Evolutionary conservation across 2,113 vertebrate genomes (phyloP).

Genomic region (Neomonachus schauinslandi): DNA sequence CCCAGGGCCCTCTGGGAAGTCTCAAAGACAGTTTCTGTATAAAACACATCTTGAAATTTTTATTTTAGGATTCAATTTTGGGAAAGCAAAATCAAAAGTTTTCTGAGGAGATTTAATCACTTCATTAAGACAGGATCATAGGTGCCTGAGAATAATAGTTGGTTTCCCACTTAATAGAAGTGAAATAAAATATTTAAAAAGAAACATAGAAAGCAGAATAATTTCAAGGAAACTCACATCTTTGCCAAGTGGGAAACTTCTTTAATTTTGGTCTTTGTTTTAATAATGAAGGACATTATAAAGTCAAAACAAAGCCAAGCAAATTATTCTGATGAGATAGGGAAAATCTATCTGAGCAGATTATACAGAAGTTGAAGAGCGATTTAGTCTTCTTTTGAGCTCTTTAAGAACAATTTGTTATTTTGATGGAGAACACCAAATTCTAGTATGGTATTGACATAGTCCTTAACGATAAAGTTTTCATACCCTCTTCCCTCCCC

Average conservation of each 20-base stretch:
- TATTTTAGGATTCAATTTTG: background rate
- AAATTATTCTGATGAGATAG: background rate
- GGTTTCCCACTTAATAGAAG: background rate
- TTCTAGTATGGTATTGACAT: background rate
- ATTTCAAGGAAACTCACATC: background rate
- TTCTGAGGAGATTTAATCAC: background rate
- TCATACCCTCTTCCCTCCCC: background rate
- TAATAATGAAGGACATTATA: background rate
- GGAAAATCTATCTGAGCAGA: background rate
- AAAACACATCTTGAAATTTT: background rate
- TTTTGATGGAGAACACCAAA: background rate
- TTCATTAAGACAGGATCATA: background rate
- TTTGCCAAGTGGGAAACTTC: background rate
- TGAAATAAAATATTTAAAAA: background rate
- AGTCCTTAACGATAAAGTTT: background rate
- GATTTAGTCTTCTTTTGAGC: background rate
- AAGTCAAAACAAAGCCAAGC: background rate
- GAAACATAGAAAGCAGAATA: background rate
- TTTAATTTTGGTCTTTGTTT: background rate
- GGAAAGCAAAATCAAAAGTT: background rate
- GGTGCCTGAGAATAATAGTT: background rate
- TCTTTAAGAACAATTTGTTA: background rate
- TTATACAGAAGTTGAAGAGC: background rate
- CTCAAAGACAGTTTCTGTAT: constrained; percentile 3
- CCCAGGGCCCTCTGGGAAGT: background rate